Base-by-base conservation (phyloP, 2,888 invertebrate genomes). In the Dolomedes plantarius region DNA sequence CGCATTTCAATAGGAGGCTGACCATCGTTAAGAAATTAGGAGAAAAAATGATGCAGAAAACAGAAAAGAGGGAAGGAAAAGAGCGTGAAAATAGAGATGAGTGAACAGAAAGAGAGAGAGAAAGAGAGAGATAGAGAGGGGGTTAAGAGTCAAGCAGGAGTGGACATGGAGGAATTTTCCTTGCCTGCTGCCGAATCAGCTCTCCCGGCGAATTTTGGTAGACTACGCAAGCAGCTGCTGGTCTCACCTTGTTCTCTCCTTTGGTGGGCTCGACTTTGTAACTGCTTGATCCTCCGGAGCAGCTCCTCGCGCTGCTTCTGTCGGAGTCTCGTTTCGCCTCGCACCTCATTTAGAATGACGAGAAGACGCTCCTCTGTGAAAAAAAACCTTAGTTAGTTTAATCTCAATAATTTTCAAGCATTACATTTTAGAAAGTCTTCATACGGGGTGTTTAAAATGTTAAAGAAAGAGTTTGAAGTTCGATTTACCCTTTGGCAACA, bases 181-280 rank as follows among this genome's bases (percentile, higher is more conserved):
- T 86, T 86, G 86, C 86, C 86, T 86, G 79, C 79, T 28, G 86
- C 80, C 67, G 80, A 79, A 7, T 86, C 79, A 13, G 79, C 79
- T 68, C 78, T 78, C 64, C 73, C 56, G 19, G 73, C 73, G 74
- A 87, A 77, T 50, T 82, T 39, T 31, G 82, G 87, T 41, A 82
- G 64, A 19, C 31, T 73, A 41, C 80, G 29, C 39, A 79, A 77
- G 62, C 73, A 76, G 71, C 36, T 73, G 69, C 36, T 31, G 29
- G 77, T 76, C 80, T 88, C 87, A 88, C 88, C 88, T 86, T 87
- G 86, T 78, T 88, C 88, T 36, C 87, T 68, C 29, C 87, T 46
- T 31, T 88, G 88, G 72, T 86, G 88, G 27, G 86, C 82, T 13
- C 87, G 46, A 32, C 73, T 79, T 65, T 88, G 88, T 28, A 88